Base-by-base conservation (phyloP, 2,797 vertebrate genomes). In the Sparus aurata region DNA sequence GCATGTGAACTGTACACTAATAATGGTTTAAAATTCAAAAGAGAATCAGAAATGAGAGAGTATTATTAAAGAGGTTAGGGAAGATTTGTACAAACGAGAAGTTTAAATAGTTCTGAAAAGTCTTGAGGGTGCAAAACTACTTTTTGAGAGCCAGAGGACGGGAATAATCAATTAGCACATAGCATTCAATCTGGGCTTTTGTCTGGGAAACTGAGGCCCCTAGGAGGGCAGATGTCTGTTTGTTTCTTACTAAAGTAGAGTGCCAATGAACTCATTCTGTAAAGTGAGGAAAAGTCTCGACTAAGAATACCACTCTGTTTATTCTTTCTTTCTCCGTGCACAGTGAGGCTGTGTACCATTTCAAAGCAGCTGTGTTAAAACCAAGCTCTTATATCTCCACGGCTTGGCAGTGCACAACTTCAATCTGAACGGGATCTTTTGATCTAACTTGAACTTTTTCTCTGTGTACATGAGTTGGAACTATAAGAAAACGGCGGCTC, bases 151-250 rank as follows among this genome's bases (percentile, higher is more conserved):
- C 53, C 55, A 58, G 53, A 73, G 12, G 58, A 76, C 66, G 64
- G 50, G 38, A 15, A 12, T 34, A 50, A 82, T 77, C 68, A 65
- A 82, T 82, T 73, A 82, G 49, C 81, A 82, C 75, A 30, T 3
- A 30, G 30, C 5, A 59, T 75, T 47, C 73, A 53, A 73, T 85
- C 38, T 54, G 62, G 16, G 75, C 22, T 69, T 73, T 75, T 75
- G 47, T 45, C 55, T 64, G 70, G 65, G 80, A 63, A 75, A 23
- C 34, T 0, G 46, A 76, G 67, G 73, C 72, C 63, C 82, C 47
- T 62, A 49, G 73, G 38, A 76, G 63, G 64, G 34, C 67, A 81
- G 79, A 83, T 50, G 17, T 72, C 77, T 77, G 75, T 83, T 85
- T 85, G 76, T 76, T 74, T 81, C 77, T 81, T 61, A 63, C 75